These are phyloP conservation scores for Lasioglossum marginatum DNA, from an alignment of 2,888 invertebrate species.

Conservation along the genomic window DNA sequence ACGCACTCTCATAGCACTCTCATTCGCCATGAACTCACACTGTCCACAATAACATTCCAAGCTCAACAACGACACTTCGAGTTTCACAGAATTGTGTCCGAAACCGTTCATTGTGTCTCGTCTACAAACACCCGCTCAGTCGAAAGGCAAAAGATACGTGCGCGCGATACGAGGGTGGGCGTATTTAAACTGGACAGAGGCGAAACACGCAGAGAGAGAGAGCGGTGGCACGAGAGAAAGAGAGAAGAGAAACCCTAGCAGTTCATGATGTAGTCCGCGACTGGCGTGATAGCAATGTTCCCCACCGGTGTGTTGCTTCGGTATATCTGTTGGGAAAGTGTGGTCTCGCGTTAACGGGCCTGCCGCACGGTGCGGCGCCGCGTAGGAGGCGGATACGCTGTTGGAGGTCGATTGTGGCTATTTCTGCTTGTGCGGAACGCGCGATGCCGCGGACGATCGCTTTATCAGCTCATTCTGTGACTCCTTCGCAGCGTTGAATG, in stretches of 20 bases:
- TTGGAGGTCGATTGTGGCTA: conserved; percentile 60
- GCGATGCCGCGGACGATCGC: conserved; percentile 58
- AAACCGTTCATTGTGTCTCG: conserved; percentile 5
- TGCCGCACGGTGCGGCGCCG: background rate
- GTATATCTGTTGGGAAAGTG: conserved; percentile 30
- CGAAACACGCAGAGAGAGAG: background rate
- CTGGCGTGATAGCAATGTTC: conserved; percentile 18
- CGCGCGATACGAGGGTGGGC: conserved; percentile 13
- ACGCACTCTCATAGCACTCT: background rate
- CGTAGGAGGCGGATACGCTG: conserved; percentile 21
- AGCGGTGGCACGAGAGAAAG: background rate
- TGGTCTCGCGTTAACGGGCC: conserved; percentile 13
- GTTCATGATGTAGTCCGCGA: conserved; percentile 26
- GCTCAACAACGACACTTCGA: background rate
- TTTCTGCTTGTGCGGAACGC: conserved; percentile 49
- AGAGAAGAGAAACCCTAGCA: background rate
- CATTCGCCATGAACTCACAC: background rate
- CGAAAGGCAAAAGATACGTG: background rate
- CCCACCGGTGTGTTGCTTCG: conserved; percentile 1
- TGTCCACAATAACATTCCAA: background rate
- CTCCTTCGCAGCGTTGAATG: conserved; percentile 24
- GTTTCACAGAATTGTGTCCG: background rate
- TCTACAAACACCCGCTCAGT: background rate
- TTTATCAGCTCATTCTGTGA: conserved; percentile 57
- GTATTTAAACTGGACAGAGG: conserved; percentile 23